Conservation (phyloP, 1,140 invertebrate species). For the Cephus cinctus region DNA sequence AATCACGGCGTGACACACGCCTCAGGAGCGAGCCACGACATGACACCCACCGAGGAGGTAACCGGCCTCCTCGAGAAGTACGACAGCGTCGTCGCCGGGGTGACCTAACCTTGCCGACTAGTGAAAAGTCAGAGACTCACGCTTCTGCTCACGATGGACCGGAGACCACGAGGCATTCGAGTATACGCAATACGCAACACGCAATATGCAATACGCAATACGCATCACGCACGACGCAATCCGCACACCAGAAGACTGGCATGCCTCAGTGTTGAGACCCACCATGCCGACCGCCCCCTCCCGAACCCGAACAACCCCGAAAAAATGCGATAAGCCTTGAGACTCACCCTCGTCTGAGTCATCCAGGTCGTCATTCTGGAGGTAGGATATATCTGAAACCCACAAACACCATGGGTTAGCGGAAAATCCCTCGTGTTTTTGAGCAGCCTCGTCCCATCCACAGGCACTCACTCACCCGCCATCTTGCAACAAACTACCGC, state of each 20-base stretch:
- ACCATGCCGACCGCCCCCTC: conserved; percentile 1
- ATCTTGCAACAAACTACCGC: conserved; percentile 56
- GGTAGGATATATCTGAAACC: conserved; percentile 53
- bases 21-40: conserved; percentile 8
- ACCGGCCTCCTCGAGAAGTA: neutral
- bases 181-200: conserved; percentile 7
- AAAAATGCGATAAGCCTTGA: conserved; percentile 15
- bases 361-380: conserved; percentile 43
- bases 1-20: conserved; percentile 13
- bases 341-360: conserved; percentile 47
- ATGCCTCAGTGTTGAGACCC: conserved; percentile 12
- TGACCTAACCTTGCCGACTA: neutral
- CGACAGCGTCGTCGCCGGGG: neutral
- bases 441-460: conserved; percentile 39
- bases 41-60: conserved; percentile 14
- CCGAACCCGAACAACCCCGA: neutral
- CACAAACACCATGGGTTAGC: conserved; percentile 51
- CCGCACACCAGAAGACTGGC: conserved; percentile 17
- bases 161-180: too few species aligned
- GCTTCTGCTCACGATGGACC: too few species aligned
- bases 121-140: conserved; percentile 26
- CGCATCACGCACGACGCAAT: conserved; percentile 8
- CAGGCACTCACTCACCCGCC: conserved; percentile 56
- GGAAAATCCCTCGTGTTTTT: conserved; percentile 46
- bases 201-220: conserved; percentile 10